Base-by-base conservation (phyloP, 1,140 invertebrate genomes). In the Calliphora vicina region DNA sequence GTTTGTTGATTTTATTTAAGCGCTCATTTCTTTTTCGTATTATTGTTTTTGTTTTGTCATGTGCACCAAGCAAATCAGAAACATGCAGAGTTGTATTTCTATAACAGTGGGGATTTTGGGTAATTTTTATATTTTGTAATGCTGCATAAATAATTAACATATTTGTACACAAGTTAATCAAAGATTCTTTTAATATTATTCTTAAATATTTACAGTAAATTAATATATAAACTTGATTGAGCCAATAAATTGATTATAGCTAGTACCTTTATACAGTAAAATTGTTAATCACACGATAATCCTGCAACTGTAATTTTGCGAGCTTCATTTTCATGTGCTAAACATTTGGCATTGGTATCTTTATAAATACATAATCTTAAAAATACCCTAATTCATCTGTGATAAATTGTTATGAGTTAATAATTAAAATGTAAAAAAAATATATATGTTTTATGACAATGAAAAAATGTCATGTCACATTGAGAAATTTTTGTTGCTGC, bases 31-130 rank as follows among this genome's bases (percentile, higher is more conserved):
- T 45, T 43, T 17, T 9, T 35, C 17, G 0, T 78, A 13, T 78
- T 78, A 43, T 43, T 78, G n/a, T 35, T 35, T 12, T 74, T 67
- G n/a, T 23, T 67, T 50, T 67, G 23, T 67, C 61, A 67, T 67
- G 61, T 67, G 61, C 61, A 50, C 0, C 45, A 23, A 23, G 5
- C 61, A 67, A n/a, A 67, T 23, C 10, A 10, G 4, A 23, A 23
- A 67, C 9, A 25, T 9, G 25, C 61, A 67, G 61, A 67, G 61
- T 67, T 67, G 61, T 25, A 67, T 67, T 67, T 67, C 20, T 23
- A 12, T 25, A 6, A 10, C 5, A 67, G 25, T 67, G 61, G 61
- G 10, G 23, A 23, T 67, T 67, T 25, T 67, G 6, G 9, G 9
- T 50, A 6, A 50, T 10, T 17, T 50, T 50, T 50, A 35, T 8